Evolutionary conservation across 2,888 invertebrate genomes (phyloP), one percentile per base, ranked within the genome.

Genomic region (Scrobipalpa atriplicella): DNA sequence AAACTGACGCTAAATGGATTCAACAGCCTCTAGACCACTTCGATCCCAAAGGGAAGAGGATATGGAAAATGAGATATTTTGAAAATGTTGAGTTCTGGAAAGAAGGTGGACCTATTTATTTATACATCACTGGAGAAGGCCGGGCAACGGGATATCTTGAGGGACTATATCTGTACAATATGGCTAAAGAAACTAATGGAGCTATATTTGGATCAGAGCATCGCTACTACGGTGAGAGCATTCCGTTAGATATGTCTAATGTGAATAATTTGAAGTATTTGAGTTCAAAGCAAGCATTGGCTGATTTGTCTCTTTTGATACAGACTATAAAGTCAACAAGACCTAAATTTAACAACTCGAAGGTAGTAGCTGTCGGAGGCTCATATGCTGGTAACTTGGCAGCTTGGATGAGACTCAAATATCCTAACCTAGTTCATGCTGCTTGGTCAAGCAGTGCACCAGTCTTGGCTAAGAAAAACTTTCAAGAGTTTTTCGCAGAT

Each of bases 381-480:
- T 92, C 92, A 2, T 93, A 93, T 69, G 78, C 90, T 21, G 93
- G 86, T 11, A 87, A 83, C 62, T 79, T 93, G 78, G 93, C 92
- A 0, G 82, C 87, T 18, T 93, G 93, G 93, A 76, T 84, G 18
- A 79, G 90, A 68, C 67, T 84, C 2, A 85, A 87, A 69, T 92
- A 92, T 71, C 93, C 93, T 1, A 85, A 92, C 70, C 74, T 90
- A 0, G 82, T 93, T 18, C 73, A 89, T 75, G 91, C 88, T 5
- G 91, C 90, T 0, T 73, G 89, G 52, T 87, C 93, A 5, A 89
- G 91, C 68, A 93, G 93, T 72, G 93, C 86, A 58, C 93, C 93
- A 3, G 58, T 73, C 1, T 39, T 71, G 8, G 72, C 72, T 1
- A 70, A 73, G 51, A 56, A 29, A 13, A 64, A 69, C 19, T 70